Evolutionary conservation across 2,113 vertebrate species (phyloP).

Genomic region (Anguilla rostrata): DNA sequence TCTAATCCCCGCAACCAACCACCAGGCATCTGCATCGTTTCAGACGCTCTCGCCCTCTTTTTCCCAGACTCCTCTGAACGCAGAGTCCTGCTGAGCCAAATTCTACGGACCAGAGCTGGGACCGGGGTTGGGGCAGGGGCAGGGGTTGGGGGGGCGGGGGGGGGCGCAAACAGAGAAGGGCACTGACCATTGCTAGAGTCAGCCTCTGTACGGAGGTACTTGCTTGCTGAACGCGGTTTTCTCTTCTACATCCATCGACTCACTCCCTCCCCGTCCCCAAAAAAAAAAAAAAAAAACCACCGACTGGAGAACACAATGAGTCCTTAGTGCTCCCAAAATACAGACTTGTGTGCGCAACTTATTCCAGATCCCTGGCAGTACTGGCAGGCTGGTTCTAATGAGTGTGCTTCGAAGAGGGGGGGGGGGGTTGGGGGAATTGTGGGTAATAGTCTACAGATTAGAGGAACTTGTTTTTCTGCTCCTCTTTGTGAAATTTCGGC

Average conservation of each 20-base stretch:
- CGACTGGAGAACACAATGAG: neutral
- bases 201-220: neutral
- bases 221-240: neutral
- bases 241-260: neutral
- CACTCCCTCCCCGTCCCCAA: neutral
- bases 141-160: neutral
- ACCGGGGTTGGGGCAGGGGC: neutral
- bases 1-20: neutral
- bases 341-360: neutral
- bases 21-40: neutral
- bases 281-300: neutral
- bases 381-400: neutral
- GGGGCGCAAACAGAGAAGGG: neutral
- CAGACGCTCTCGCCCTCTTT: neutral
- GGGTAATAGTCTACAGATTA: neutral
- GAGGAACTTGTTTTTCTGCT: neutral
- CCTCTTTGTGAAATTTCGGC: neutral
- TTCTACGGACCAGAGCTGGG: neutral
- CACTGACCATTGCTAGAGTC: neutral
- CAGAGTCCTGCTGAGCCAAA: neutral
- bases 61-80: neutral
- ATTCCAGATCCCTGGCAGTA: slow-evolving; percentile 11
- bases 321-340: neutral
- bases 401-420: neutral
- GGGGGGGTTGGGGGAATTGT: neutral